phyloP scores from a whole-genome alignment of 2,797 vertebrate genomes.

The Smutsia temminckii region DNA sequence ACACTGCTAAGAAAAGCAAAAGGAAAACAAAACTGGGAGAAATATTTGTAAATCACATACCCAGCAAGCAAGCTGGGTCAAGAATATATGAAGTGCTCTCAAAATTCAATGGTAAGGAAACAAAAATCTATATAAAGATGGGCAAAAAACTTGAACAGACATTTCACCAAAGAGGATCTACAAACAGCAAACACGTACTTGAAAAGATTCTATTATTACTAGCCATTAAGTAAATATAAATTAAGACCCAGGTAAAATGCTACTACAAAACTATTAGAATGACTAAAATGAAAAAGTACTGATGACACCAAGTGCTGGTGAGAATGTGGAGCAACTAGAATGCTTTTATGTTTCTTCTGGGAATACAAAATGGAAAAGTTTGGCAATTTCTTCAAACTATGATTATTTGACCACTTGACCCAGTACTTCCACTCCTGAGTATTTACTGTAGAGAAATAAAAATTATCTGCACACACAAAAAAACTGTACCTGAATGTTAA shows the following conservation, averaged over 20 bases:
- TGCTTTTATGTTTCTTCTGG: background rate
- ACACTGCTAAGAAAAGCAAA: background rate
- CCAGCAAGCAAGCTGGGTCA: background rate
- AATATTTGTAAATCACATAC: background rate
- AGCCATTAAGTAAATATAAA: background rate
- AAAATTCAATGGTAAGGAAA: background rate
- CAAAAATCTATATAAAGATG: background rate
- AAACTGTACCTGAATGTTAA: background rate
- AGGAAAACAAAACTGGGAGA: background rate
- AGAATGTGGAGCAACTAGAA: background rate
- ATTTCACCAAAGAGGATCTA: background rate
- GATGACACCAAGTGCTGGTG: background rate
- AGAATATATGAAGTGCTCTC: background rate
- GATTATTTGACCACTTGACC: background rate
- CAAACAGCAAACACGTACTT: background rate
- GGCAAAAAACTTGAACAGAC: background rate
- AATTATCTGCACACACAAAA: background rate
- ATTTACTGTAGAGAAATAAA: background rate
- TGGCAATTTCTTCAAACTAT: background rate
- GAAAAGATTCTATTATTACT: background rate
- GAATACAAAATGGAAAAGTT: background rate
- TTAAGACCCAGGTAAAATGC: background rate
- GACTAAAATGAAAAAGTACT: background rate
- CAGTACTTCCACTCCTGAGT: background rate
- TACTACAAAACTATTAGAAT: background rate